Conservation (phyloP, 2,888 invertebrate genomes). For the Lasioglossum villosulum region DNA sequence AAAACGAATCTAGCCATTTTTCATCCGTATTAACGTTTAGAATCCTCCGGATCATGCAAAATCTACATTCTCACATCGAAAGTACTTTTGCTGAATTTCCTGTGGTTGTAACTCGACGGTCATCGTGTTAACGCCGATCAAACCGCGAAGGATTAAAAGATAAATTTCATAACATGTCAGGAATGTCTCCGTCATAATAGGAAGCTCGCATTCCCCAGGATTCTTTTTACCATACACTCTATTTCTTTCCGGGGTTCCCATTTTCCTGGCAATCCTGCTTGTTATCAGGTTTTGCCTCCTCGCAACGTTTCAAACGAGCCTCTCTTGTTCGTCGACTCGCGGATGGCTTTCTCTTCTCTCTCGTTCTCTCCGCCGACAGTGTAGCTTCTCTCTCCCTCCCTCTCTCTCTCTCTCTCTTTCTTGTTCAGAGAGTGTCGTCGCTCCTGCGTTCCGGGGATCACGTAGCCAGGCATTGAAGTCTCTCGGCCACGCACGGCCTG, state of each 20-base stretch:
- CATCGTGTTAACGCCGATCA: no score
- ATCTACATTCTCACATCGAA: background rate
- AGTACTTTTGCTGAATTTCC: no score
- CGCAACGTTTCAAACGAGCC: background rate
- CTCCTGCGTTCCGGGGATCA: conserved; percentile 60
- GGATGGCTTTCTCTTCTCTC: background rate
- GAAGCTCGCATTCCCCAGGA: background rate
- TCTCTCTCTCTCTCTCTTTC: conserved; percentile 6
- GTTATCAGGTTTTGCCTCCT: background rate
- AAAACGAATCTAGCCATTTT: background rate
- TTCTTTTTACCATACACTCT: background rate
- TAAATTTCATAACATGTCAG: background rate
- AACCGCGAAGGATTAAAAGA: background rate
- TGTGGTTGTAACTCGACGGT: no score
- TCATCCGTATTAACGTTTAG: background rate
- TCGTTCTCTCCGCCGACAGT: conserved; percentile 9
- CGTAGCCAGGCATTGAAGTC: conserved; percentile 74
- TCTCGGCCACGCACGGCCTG: conserved; percentile 54
- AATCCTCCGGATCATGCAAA: background rate
- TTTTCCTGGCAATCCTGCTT: conserved; percentile 7
- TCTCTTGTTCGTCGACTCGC: background rate
- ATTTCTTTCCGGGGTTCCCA: background rate
- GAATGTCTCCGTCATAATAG: background rate
- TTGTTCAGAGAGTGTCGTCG: conserved; percentile 34
- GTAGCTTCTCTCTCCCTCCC: conserved; percentile 3